Percentiles rank a stretch among this genome's conserved stretches.
These are phyloP conservation scores for Darevskia nairensis DNA, from an alignment of 2,797 vertebrate species.

Conservation along the genomic window DNA sequence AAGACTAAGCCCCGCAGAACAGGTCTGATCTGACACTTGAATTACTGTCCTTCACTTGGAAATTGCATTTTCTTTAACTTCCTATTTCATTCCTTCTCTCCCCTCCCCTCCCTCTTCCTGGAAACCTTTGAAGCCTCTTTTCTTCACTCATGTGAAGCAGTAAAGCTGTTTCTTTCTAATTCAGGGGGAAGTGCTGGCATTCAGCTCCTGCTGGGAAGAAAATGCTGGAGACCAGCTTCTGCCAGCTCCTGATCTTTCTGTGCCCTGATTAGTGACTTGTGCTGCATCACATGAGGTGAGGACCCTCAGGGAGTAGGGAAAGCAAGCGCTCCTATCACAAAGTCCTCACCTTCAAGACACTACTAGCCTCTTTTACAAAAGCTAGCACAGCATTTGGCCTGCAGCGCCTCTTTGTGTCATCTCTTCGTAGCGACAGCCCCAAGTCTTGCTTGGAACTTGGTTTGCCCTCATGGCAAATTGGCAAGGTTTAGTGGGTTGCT, in stretches of 20 bases:
- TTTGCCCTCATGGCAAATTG: neutral
- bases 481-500: neutral
- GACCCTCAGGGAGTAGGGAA: neutral
- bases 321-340: neutral
- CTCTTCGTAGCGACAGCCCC: neutral
- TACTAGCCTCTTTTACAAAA: constrained; percentile 18
- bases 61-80: constrained; percentile 33
- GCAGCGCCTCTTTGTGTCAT: constrained; percentile 3
- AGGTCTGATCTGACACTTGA: neutral
- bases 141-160: constrained; percentile 18
- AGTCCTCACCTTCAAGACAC: neutral
- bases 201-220: constrained; percentile 59
- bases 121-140: constrained; percentile 36
- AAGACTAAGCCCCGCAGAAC: neutral
- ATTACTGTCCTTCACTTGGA: constrained; percentile 1
- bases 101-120: neutral
- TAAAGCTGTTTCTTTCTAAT: neutral
- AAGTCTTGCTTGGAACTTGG: neutral
- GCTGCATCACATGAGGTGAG: constrained; percentile 30
- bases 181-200: constrained; percentile 34
- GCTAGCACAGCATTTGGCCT: neutral
- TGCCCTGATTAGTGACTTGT: constrained; percentile 61
- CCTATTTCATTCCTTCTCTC: neutral
- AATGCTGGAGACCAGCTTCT: constrained; percentile 28
- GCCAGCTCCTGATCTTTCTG: neutral